Conservation (phyloP, 2,888 invertebrate genomes). For the Rhagonycha fulva region DNA sequence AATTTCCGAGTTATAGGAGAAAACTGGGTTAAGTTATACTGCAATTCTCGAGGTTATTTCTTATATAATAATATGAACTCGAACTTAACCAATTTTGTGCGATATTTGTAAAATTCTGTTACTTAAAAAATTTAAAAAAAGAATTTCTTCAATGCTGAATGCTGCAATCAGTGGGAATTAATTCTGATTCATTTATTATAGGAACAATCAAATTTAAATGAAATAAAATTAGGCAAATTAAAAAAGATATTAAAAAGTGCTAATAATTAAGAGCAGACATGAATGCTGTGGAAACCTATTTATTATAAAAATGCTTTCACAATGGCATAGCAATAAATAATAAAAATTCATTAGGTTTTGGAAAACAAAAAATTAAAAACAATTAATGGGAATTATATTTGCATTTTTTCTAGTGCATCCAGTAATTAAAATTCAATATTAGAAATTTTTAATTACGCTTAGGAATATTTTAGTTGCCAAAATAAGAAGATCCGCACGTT, state of each 20-base stretch:
- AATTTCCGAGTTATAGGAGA: too few relatives aligned
- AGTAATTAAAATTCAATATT: background rate
- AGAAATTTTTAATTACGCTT: background rate
- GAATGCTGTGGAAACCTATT: background rate
- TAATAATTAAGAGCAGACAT: background rate
- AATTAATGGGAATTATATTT: background rate
- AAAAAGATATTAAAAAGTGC: background rate
- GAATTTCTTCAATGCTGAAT: background rate
- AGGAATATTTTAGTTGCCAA: background rate
- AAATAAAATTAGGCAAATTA: background rate
- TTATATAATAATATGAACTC: too few relatives aligned
- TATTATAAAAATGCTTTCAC: background rate
- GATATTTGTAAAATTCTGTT: too few relatives aligned
- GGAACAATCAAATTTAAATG: background rate
- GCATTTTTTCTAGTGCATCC: background rate
- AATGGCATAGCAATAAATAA: background rate
- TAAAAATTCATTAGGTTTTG: background rate
- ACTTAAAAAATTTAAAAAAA: too few relatives aligned
- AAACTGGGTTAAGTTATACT: too few relatives aligned
- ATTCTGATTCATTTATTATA: background rate
- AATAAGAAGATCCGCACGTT: background rate
- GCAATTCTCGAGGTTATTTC: too few relatives aligned
- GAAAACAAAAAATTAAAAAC: background rate
- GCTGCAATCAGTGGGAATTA: background rate
- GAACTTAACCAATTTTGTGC: too few relatives aligned